Conservation (phyloP, 2,113 vertebrate genomes). For the Callipepla squamata region DNA sequence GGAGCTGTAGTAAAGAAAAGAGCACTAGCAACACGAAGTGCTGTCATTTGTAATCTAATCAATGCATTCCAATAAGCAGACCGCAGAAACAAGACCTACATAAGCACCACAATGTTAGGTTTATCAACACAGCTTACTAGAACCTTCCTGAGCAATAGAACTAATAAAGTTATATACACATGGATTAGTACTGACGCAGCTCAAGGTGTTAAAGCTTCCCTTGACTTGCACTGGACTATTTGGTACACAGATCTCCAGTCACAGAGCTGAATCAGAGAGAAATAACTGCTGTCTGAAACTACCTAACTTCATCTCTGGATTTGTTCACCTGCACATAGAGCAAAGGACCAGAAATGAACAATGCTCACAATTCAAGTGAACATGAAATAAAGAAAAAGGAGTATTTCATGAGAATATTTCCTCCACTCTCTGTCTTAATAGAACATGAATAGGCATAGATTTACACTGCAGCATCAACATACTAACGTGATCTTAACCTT, state of each 20-base stretch:
- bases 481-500: neutral
- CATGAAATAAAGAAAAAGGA: neutral
- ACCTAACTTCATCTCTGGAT: neutral
- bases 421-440: neutral
- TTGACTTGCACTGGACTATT: neutral
- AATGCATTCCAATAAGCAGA: neutral
- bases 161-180: accelerated
- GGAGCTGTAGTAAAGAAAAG: neutral
- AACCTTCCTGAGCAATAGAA: neutral
- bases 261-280: neutral
- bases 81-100: neutral
- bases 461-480: neutral
- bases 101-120: neutral
- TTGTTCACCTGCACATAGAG: neutral
- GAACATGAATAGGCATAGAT: neutral
- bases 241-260: neutral
- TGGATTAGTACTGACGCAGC: neutral
- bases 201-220: neutral
- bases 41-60: neutral
- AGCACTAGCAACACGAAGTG: neutral
- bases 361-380: neutral
- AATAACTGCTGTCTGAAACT: neutral
- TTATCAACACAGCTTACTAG: neutral
- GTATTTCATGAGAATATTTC: neutral
- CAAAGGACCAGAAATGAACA: neutral